Percentiles rank a stretch among this genome's conserved stretches.
Conservation (phyloP, 2,888 invertebrate genomes). For the Leptogaster cylindrica region DNA sequence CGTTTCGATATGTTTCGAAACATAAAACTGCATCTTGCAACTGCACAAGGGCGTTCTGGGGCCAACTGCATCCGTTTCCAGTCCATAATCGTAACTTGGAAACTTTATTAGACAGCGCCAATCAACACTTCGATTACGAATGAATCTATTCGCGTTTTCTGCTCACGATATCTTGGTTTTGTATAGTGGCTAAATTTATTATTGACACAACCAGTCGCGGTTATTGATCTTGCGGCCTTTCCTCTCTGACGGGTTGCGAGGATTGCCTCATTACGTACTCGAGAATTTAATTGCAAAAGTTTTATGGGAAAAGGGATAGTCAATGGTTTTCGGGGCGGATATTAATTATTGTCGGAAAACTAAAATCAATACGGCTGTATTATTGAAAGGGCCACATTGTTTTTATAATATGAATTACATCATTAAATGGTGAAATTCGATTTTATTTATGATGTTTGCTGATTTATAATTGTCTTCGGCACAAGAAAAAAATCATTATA, state of each 20-base stretch:
- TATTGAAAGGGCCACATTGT: too few species aligned
- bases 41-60: conserved; percentile 41
- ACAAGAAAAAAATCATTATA: too few species aligned
- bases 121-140: conserved; percentile 39
- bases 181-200: neutral
- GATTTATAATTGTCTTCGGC: too few species aligned
- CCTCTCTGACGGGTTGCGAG: neutral
- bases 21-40: conserved; percentile 25
- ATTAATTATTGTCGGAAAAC: conserved; percentile 25
- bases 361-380: too few species aligned
- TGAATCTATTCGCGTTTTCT: neutral
- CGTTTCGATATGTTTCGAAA: too few species aligned
- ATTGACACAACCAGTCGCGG: conserved; percentile 6
- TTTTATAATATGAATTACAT: too few species aligned
- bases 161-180: conserved; percentile 30
- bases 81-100: conserved; percentile 32
- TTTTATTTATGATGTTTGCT: too few species aligned
- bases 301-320: too few species aligned
- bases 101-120: conserved; percentile 46
- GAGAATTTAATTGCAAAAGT: conserved; percentile 11
- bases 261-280: neutral
- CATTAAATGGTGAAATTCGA: too few species aligned
- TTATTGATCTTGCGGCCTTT: neutral
- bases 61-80: conserved; percentile 1
- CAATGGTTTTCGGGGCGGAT: neutral